Conservation (phyloP, 2,113 vertebrate species). For the Dipodomys ordii region DNA sequence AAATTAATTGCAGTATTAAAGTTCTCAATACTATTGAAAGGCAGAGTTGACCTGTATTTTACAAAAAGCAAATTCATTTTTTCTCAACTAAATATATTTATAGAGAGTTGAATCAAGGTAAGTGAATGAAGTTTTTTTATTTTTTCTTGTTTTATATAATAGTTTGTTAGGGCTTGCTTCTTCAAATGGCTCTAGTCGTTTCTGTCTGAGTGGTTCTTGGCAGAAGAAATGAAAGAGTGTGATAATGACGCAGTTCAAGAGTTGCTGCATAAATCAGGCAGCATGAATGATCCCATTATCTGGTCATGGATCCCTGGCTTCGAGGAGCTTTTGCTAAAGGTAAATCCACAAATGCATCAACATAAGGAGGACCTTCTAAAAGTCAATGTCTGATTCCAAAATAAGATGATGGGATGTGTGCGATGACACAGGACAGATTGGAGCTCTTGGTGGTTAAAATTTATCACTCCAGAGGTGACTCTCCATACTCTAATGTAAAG, state of each 20-base stretch:
- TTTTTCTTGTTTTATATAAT: slow-evolving; percentile 14
- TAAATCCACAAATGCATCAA: slow-evolving; percentile 62
- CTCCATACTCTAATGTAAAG: slow-evolving; percentile 39
- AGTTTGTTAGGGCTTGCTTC: neutral
- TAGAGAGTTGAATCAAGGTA: neutral
- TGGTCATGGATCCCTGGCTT: slow-evolving; percentile 67
- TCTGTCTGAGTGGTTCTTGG: slow-evolving; percentile 55
- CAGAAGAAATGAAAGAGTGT: slow-evolving; percentile 55
- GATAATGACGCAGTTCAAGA: slow-evolving; percentile 55
- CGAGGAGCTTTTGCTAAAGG: slow-evolving; percentile 58
- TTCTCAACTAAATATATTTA: slow-evolving; percentile 31
- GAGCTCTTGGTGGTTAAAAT: slow-evolving; percentile 41
- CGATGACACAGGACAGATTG: slow-evolving; percentile 49
- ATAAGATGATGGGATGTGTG: slow-evolving; percentile 38
- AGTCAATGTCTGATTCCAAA: slow-evolving; percentile 53
- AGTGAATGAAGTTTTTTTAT: neutral
- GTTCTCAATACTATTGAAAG: neutral
- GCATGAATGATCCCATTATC: slow-evolving; percentile 67
- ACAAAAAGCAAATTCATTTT: neutral
- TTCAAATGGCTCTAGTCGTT: slow-evolving; percentile 36
- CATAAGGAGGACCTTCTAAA: slow-evolving; percentile 54
- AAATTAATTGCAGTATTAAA: neutral
- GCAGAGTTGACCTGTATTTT: neutral
- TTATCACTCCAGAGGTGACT: slow-evolving; percentile 28
- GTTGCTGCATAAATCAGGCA: slow-evolving; percentile 64